These are phyloP conservation scores for Candidula unifasciata DNA, from an alignment of 2,888 invertebrate species.

Conservation along the genomic window DNA sequence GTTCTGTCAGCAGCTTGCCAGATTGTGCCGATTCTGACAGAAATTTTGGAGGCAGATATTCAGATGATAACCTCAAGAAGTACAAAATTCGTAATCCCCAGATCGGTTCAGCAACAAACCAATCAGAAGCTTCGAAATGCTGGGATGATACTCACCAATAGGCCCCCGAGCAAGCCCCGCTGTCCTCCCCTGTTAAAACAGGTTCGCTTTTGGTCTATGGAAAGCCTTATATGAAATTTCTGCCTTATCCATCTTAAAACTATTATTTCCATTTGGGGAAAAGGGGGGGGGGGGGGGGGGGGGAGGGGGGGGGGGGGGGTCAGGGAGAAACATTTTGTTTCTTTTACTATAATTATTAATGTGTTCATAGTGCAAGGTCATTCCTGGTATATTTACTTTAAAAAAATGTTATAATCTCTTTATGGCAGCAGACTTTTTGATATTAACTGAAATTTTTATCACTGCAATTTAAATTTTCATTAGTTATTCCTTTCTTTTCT, in stretches of 20 bases:
- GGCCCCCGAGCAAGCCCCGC: slow-evolving; percentile 42
- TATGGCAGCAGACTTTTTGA: neutral
- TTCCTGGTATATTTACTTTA: too few species aligned
- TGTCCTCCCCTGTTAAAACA: slow-evolving; percentile 48
- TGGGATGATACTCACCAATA: slow-evolving; percentile 43
- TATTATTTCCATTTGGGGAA: too few species aligned
- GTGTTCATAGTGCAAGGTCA: too few species aligned
- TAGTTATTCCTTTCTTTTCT: too few species aligned
- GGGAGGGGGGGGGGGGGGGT: too few species aligned
- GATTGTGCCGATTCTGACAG: slow-evolving; percentile 34
- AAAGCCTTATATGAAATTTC: slow-evolving; percentile 29
- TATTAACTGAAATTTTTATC: neutral
- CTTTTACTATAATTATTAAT: too few species aligned
- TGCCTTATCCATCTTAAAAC: too few species aligned
- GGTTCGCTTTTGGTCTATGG: slow-evolving; percentile 38
- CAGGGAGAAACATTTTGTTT: too few species aligned
- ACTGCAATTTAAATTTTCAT: neutral
- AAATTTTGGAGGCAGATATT: slow-evolving; percentile 40
- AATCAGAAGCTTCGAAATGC: slow-evolving; percentile 34
- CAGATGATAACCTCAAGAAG: slow-evolving; percentile 30
- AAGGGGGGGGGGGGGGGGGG: too few species aligned
- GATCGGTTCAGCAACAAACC: slow-evolving; percentile 26
- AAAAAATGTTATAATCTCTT: too few species aligned
- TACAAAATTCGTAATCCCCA: slow-evolving; percentile 38
- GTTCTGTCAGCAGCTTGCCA: slow-evolving; percentile 47